These are phyloP conservation scores for Tringa solitaria DNA, from an alignment of 2,113 vertebrate genomes.

Conservation along the genomic window DNA sequence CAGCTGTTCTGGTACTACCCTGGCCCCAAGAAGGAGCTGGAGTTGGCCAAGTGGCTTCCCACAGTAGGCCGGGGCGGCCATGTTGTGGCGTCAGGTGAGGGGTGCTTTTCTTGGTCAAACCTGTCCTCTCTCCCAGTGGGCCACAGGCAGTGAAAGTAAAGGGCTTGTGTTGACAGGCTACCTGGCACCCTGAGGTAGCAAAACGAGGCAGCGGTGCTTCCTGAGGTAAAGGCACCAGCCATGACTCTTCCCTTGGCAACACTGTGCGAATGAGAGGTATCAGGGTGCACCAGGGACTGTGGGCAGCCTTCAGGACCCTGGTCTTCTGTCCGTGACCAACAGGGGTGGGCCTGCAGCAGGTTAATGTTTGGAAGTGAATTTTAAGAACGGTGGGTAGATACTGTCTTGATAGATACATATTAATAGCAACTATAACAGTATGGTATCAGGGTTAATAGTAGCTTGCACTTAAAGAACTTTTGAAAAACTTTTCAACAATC, in stretches of 20 bases:
- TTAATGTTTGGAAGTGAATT: neutral
- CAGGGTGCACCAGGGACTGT: accelerated
- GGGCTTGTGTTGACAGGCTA: neutral
- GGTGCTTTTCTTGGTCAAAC: accelerated
- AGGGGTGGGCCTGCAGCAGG: neutral
- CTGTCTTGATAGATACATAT: neutral
- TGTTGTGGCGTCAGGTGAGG: accelerated
- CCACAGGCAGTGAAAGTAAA: neutral
- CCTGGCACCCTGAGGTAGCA: neutral
- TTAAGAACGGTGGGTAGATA: neutral
- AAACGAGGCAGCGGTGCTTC: accelerated
- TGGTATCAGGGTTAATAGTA: neutral
- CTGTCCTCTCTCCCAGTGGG: accelerated
- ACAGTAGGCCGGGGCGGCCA: accelerated
- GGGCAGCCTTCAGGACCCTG: accelerated
- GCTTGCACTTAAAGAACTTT: neutral
- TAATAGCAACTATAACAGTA: neutral
- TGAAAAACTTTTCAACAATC: neutral
- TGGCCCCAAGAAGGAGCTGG: neutral
- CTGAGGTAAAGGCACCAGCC: neutral
- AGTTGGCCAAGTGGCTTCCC: accelerated
- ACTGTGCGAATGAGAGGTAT: accelerated
- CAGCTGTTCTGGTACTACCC: accelerated
- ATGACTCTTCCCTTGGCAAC: accelerated
- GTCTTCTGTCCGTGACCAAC: accelerated